phyloP scores from a whole-genome alignment of 2,797 vertebrate species.

The Siniperca scherzeri region DNA sequence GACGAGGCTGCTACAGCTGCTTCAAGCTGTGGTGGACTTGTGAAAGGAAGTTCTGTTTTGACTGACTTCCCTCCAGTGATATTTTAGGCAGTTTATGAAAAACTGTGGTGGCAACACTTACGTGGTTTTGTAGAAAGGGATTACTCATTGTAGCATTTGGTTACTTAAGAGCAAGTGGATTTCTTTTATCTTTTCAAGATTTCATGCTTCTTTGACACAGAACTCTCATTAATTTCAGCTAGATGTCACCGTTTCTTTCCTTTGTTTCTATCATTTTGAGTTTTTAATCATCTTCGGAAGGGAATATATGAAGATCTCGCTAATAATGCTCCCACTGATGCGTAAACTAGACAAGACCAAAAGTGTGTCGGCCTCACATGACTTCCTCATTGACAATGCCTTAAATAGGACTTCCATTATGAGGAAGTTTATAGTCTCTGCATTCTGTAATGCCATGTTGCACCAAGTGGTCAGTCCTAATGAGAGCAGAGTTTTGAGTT shows the following conservation, averaged over 20 bases:
- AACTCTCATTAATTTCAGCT: background rate
- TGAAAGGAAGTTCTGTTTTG: slow-evolving; percentile 58
- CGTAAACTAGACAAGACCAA: background rate
- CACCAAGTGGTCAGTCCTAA: slow-evolving; percentile 4
- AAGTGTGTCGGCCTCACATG: background rate
- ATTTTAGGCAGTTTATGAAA: slow-evolving; percentile 48
- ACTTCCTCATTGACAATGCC: background rate
- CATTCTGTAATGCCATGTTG: slow-evolving; percentile 15
- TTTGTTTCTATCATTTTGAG: background rate
- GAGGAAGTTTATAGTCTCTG: background rate
- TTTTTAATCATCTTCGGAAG: background rate
- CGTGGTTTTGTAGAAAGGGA: slow-evolving; percentile 2
- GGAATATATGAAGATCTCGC: background rate
- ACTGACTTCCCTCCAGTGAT: slow-evolving; percentile 32
- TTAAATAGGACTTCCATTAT: background rate
- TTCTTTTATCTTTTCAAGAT: background rate
- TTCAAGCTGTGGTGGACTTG: slow-evolving; percentile 20
- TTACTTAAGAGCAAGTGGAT: slow-evolving; percentile 6
- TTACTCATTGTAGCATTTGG: slow-evolving; percentile 32
- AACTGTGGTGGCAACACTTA: slow-evolving; percentile 7
- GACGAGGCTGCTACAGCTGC: slow-evolving; percentile 38
- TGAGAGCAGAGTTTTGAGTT: slow-evolving; percentile 19
- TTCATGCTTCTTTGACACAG: background rate
- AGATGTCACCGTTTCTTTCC: background rate
- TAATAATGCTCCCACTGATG: background rate